Percentiles rank a stretch among this genome's conserved stretches.
Conservation (phyloP, 2,888 invertebrate species). For the Philereme transversata region DNA sequence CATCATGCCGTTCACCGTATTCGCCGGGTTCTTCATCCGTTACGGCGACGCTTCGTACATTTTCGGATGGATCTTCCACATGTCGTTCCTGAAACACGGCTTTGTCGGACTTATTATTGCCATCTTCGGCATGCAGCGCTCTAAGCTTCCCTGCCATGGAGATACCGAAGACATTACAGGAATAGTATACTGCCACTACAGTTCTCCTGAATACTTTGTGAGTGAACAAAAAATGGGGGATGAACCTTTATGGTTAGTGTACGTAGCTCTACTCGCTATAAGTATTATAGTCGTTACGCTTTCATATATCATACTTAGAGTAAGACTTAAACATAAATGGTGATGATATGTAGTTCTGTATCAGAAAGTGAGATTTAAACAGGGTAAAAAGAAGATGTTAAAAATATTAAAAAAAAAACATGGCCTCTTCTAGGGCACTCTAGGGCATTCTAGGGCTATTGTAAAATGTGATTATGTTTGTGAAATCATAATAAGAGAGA, state of each 20-base stretch:
- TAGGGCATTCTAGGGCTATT: too few species aligned
- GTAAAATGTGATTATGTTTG: too few species aligned
- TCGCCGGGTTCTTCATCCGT: conserved; percentile 96
- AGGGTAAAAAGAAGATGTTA: too few species aligned
- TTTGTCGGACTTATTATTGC: conserved; percentile 92
- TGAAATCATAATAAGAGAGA: too few species aligned
- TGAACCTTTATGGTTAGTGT: conserved; percentile 86
- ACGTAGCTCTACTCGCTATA: conserved; percentile 86
- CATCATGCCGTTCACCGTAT: conserved; percentile 93
- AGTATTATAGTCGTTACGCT: conserved; percentile 85
- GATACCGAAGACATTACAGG: conserved; percentile 57
- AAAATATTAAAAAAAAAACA: too few species aligned
- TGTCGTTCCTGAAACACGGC: conserved; percentile 95
- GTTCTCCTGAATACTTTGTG: conserved; percentile 88
- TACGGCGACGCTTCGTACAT: conserved; percentile 90
- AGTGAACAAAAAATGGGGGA: conserved; percentile 88
- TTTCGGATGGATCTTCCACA: conserved; percentile 93
- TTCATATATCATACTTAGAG: conserved; percentile 87
- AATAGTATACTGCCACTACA: conserved; percentile 87
- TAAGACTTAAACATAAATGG: conserved; percentile 84
- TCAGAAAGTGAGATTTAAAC: too few species aligned
- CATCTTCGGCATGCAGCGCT: conserved; percentile 92
- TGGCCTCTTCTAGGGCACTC: too few species aligned
- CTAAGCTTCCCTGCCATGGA: conserved; percentile 88
- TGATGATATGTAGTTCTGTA: conserved; percentile 31